Conservation (phyloP, 2,888 invertebrate species). For the Pecten maximus region DNA sequence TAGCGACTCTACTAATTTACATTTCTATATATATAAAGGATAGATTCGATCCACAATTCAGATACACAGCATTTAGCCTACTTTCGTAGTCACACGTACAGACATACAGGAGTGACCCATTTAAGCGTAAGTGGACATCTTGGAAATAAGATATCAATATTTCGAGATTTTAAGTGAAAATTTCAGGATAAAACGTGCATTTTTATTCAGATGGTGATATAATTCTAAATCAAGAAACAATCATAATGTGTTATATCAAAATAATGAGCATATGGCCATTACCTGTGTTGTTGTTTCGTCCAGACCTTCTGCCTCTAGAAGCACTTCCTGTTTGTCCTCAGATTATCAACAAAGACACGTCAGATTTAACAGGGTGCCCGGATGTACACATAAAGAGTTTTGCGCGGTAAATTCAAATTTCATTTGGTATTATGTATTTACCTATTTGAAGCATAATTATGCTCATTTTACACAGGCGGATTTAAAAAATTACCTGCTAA, state of each 20-base stretch:
- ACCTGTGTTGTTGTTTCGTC: slow-evolving; percentile 16
- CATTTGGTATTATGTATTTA: no score
- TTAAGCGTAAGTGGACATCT: neutral
- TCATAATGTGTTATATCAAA: neutral
- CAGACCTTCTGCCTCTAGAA: neutral
- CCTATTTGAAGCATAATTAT: no score
- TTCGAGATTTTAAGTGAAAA: neutral
- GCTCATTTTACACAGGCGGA: no score
- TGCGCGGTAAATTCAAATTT: slow-evolving; percentile 44
- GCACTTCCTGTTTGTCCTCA: slow-evolving; percentile 15
- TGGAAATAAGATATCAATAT: neutral
- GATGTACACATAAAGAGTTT: slow-evolving; percentile 27
- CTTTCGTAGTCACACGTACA: no score
- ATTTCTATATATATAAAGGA: no score
- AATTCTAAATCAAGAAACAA: neutral
- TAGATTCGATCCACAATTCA: no score
- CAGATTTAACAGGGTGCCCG: slow-evolving; percentile 43
- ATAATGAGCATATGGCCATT: neutral
- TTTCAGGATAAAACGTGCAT: neutral
- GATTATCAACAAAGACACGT: slow-evolving; percentile 56
- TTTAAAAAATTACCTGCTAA: no score
- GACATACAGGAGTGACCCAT: no score
- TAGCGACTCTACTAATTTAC: no score
- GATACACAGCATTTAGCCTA: no score
- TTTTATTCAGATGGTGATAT: neutral